Base-by-base conservation (phyloP, 2,888 invertebrate species). In the Oconnorella tubifera region DNA sequence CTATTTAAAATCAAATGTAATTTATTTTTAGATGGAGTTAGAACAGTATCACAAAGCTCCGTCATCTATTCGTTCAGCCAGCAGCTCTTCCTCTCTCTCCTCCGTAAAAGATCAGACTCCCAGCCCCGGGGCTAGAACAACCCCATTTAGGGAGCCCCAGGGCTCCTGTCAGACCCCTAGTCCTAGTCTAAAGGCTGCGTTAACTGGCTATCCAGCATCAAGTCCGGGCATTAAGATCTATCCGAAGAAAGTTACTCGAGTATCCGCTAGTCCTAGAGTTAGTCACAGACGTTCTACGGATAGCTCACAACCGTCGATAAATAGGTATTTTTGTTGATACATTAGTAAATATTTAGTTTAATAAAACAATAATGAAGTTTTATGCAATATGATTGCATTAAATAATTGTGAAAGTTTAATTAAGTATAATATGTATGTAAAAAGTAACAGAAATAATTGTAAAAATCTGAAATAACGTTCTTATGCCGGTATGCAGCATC, bases 21-120 rank as follows among this genome's bases (percentile, higher is more conserved):
- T n/a, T n/a, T n/a, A n/a, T n/a, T n/a, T n/a, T n/a, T 27, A 51
- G 53, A 51, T 51, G 53, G 53, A 51, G 53, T 51, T 19, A 6
- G 53, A 51, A 6, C 10, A 51, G 25, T 51, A 51, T 23, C 6
- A 4, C 14, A 6, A 23, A 25, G 14, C 53, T 27, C 53, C 53
- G 14, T 4, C 14, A 6, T 51, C 53, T 19, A 10, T 51, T 6
- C 53, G 53, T 4, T 51, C 53, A 6, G 25, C 53, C 53, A 51
- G 53, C 25, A 51, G 53, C 25, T 51, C 53, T 27, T 19, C 53
- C 14, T 51, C 53, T 25, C 53, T 51, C 6, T 19, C 53, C 14
- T 51, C 53, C 14, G 23, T 51, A 6, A 51, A 51, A 27, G 53
- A 51, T 23, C 53, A 51, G 53, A 51, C 53, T 6, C 53, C 53